These are phyloP conservation scores for Ursus arctos DNA, from an alignment of 2,113 vertebrate genomes.

Conservation along the genomic window DNA sequence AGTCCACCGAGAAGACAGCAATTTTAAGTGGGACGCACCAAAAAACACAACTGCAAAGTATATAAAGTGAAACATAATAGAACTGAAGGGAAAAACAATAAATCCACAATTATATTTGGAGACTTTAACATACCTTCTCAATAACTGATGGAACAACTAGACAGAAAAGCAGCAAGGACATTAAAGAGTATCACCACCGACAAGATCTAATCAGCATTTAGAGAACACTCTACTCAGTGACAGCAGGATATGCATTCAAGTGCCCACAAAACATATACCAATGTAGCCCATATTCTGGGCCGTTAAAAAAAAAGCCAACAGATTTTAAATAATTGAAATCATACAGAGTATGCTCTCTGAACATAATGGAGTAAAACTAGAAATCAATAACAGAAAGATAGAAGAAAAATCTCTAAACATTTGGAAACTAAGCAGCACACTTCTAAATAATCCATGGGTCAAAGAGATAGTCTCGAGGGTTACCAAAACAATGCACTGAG, in stretches of 20 bases:
- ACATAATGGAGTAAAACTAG: conserved; percentile 18
- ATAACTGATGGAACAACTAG: not conserved
- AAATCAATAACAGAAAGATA: conserved; percentile 1
- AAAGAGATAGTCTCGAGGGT: not conserved
- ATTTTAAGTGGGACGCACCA: not conserved
- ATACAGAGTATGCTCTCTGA: not conserved
- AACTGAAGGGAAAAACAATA: not conserved
- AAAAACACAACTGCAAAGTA: conserved; percentile 1
- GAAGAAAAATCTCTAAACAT: not conserved
- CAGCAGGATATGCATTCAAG: not conserved
- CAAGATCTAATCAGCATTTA: not conserved
- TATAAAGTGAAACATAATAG: not conserved
- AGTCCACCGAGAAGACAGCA: not conserved
- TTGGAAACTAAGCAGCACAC: not conserved
- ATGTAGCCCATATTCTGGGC: not conserved
- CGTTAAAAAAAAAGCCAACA: not conserved
- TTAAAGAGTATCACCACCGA: not conserved
- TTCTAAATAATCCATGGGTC: not conserved
- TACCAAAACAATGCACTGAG: not conserved
- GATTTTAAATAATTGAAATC: conserved; percentile 21
- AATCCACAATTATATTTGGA: not conserved
- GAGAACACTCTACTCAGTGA: not conserved
- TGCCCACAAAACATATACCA: not conserved
- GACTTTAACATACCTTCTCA: not conserved
- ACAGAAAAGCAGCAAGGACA: not conserved